phyloP scores from a whole-genome alignment of 2,888 invertebrate species.

The Drosophila meridiana region DNA sequence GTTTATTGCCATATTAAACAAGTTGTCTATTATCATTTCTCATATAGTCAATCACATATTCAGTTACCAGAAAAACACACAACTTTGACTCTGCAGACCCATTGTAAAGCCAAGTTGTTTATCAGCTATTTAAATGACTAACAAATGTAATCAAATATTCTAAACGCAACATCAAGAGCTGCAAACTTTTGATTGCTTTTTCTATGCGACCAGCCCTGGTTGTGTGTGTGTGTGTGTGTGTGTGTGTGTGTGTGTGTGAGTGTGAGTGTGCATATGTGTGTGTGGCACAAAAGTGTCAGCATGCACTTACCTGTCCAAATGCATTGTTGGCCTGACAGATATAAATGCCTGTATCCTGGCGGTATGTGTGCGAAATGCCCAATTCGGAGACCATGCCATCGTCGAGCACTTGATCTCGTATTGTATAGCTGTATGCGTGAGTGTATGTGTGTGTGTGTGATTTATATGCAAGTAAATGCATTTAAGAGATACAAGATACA shows the following conservation, averaged over 20 bases:
- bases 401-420: constrained; percentile 91
- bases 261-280: constrained; percentile 28
- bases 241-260: constrained; percentile 21
- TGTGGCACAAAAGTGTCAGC: constrained; percentile 67
- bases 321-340: constrained; percentile 95
- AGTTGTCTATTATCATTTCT: background rate
- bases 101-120: constrained; percentile 1
- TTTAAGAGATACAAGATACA: constrained; percentile 69
- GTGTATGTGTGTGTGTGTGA: constrained; percentile 51
- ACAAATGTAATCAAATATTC: constrained; percentile 17
- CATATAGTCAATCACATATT: background rate
- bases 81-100: background rate
- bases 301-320: constrained; percentile 91
- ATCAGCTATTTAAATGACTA: background rate
- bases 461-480: constrained; percentile 82
- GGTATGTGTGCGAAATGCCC: constrained; percentile 92
- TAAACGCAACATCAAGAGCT: constrained; percentile 12
- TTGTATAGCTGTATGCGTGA: constrained; percentile 87
- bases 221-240: constrained; percentile 11
- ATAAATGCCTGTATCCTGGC: constrained; percentile 95
- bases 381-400: constrained; percentile 94
- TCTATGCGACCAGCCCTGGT: constrained; percentile 5
- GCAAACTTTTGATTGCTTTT: constrained; percentile 27
- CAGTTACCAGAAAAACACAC: background rate
- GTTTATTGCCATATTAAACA: too few species aligned